Percentiles rank a stretch among this genome's conserved stretches.
Evolutionary conservation across 2,113 vertebrate species (phyloP).

Genomic region (Psammodynastes pulverulentus): DNA sequence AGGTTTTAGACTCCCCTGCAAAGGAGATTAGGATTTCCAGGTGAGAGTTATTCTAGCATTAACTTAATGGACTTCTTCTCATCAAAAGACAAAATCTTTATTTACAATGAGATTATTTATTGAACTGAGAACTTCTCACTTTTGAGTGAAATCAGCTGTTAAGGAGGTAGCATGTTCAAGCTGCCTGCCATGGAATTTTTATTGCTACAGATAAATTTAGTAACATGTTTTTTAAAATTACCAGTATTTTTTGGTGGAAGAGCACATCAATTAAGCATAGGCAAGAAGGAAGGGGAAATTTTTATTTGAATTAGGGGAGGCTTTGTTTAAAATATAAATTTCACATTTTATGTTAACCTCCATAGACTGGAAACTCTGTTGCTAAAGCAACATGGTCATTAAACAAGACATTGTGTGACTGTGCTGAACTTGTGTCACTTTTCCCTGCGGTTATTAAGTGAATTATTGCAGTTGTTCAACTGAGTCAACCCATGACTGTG

Average conservation of each 20-base stretch:
- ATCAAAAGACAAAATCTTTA: not conserved
- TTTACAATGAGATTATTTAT: not conserved
- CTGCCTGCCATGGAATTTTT: not conserved
- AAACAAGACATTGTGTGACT: not conserved
- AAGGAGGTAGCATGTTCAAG: not conserved
- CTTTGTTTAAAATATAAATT: not conserved
- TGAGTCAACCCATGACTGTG: not conserved
- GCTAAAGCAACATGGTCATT: not conserved
- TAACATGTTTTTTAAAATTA: not conserved
- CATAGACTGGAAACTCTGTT: not conserved
- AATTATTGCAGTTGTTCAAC: not conserved
- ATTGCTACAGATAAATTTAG: not conserved
- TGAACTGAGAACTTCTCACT: not conserved
- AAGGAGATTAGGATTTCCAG: not conserved
- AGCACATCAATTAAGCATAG: not conserved
- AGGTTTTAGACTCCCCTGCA: not conserved
- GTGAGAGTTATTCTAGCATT: not conserved
- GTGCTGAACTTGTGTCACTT: not conserved
- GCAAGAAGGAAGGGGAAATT: not conserved
- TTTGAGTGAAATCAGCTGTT: not conserved
- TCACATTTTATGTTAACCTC: not conserved
- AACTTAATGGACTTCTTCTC: not conserved
- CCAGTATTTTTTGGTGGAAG: not conserved
- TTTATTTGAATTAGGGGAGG: not conserved
- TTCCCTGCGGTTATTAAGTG: not conserved